These are phyloP conservation scores for Sebastes hubbsi DNA, from an alignment of 2,797 vertebrate genomes.

Conservation along the genomic window DNA sequence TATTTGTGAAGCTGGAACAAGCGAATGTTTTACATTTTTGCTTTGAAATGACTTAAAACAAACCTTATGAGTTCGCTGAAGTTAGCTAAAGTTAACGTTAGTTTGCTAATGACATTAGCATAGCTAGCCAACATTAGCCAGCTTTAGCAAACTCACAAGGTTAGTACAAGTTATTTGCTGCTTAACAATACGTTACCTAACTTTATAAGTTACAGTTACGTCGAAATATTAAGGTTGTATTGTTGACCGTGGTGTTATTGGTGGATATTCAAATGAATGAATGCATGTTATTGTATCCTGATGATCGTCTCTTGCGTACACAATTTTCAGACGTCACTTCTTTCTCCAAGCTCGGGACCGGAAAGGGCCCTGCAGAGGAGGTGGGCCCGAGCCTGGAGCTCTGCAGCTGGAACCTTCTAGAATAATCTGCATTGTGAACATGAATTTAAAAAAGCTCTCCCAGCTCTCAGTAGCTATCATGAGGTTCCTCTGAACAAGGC, in stretches of 20 bases:
- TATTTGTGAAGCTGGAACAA: too few relatives aligned
- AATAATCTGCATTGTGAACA: not conserved
- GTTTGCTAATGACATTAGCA: too few relatives aligned
- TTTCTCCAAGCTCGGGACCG: not conserved
- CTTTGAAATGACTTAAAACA: not conserved
- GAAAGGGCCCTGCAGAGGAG: fast-evolving
- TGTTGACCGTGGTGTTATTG: not conserved
- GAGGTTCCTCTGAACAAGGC: not conserved
- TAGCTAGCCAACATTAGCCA: too few relatives aligned
- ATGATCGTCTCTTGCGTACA: not conserved
- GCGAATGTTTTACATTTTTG: not conserved
- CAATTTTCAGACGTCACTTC: not conserved
- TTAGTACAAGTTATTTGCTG: too few relatives aligned
- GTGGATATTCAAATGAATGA: not conserved
- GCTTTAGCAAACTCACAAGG: too few relatives aligned
- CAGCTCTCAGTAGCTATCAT: not conserved
- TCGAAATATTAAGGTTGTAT: too few relatives aligned
- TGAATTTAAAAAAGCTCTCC: not conserved
- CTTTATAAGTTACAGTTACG: too few relatives aligned
- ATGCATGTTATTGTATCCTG: too few relatives aligned
- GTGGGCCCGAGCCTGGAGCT: not conserved
- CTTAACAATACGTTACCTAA: too few relatives aligned
- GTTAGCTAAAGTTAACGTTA: too few relatives aligned
- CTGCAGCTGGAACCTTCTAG: not conserved
- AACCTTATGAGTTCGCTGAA: too few relatives aligned